Evolutionary conservation across 2,888 invertebrate genomes (phyloP).

Genomic region (Meiosimyza platycephala): DNA sequence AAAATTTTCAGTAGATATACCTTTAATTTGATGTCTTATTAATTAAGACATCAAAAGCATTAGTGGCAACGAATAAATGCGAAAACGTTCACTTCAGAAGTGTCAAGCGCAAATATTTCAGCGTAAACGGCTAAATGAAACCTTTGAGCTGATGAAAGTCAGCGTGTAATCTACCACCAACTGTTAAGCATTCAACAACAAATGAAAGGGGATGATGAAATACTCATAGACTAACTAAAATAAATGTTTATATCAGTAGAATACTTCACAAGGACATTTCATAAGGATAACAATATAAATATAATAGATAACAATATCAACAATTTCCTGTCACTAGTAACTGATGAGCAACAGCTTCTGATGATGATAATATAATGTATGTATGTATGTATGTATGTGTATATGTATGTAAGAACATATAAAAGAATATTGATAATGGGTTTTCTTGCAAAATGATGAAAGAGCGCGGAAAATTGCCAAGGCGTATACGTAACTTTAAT

Average conservation of each 20-base stretch:
- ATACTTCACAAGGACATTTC: background rate
- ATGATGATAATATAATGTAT: background rate
- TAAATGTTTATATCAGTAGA: background rate
- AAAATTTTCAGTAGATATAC: too few relatives aligned
- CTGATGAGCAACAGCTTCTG: slow-evolving; percentile 11
- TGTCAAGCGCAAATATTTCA: background rate
- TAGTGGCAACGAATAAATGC: background rate
- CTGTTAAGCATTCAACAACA: background rate
- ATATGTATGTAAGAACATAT: background rate
- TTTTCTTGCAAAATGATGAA: slow-evolving; percentile 13
- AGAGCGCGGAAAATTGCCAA: background rate
- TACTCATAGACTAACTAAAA: background rate
- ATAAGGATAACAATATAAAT: background rate
- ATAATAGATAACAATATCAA: background rate
- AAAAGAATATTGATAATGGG: background rate
- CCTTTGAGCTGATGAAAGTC: slow-evolving; percentile 22
- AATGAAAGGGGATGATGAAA: background rate
- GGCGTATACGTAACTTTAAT: slow-evolving; percentile 28
- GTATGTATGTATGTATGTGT: background rate
- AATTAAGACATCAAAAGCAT: background rate
- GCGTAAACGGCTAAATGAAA: background rate
- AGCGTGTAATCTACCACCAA: slow-evolving; percentile 29
- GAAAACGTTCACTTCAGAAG: background rate
- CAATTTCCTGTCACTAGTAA: slow-evolving; percentile 13
- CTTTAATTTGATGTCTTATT: background rate